Base-by-base conservation (phyloP, 2,797 vertebrate species). In the Galagoides demidoff region DNA sequence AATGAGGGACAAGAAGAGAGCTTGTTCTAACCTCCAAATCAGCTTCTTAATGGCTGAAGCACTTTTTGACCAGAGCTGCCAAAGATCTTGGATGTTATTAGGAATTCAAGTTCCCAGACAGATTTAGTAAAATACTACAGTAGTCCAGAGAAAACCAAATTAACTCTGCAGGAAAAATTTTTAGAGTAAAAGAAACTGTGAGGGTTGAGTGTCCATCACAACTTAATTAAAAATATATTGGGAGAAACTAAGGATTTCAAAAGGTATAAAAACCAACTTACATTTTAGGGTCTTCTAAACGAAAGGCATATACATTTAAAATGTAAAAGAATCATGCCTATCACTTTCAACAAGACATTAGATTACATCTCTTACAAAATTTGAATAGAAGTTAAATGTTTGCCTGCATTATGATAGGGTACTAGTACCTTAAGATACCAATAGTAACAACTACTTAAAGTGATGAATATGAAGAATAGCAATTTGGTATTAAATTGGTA, bases 221-320 rank as follows among this genome's bases (percentile, higher is more conserved):
- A n/a, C 90, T 82, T 86, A 74, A 79, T 64, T 78, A 77, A 88
- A 88, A 78, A 20, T 71, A 20, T 71, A 39, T 19, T 61, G 68
- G 52, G 63, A 93, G 59, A 71, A 95, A 86, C 1, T 20, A 74
- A 83, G n/a, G 39, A 87, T 55, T 82, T 90, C 27, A 89, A 49
- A 73, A 77, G 43, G 34, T 64, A 74, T 7, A 79, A 52, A 90
- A 85, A 93, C 13, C 23, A 74, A 68, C 61, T 85, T 90, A 86
- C 66, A 63, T 34, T 70, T 76, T 64, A 93, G 37, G 17, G 63
- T 93, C 59, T 90, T 93, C 52, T 82, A 63, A 87, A 76, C 76
- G 52, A 82, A 93, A 90, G n/a, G 61, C 10, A 45, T 68, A 45
- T 61, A 82, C 27, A 63, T 83, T 94, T 90, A 87, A 94, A 83